Evolutionary conservation across 2,888 invertebrate genomes (phyloP), one percentile per base, ranked within the genome.

Genomic region (Drosophila birchii): DNA sequence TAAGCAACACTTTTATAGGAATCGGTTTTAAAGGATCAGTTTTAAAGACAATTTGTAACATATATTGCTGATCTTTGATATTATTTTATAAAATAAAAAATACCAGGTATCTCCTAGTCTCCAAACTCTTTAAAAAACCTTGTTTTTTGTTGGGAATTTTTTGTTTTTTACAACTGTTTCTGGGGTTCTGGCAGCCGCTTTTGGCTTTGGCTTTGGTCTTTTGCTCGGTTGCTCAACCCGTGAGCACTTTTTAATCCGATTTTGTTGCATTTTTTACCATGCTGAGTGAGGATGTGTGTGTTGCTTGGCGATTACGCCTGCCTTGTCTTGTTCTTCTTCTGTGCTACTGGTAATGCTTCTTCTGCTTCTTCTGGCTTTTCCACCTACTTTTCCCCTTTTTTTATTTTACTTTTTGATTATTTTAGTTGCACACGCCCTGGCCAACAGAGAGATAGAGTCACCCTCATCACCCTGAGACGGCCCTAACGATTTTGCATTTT

Each of bases 211-310:
- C 76, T 71, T 77, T 77, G 77, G 76, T 68, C 73, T 67, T 72
- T 73, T 58, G 75, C 83, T 86, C 80, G 66, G 79, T 68, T 68
- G 77, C 73, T 75, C 85, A 85, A 70, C 80, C 76, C 82, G 68
- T 80, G 79, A 88, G 85, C 89, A 78, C 81, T 80, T 78, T 71
- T 87, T 88, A 86, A 86, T 89, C 85, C 85, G 87, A 86, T 86
- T 86, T 81, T 70, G 80, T 72, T 80, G 82, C 80, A 76, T 80
- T 87, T 84, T 85, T 75, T 73, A 61, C 82, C 72, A 81, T 71
- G 75, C 61, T 78, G 61, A 73, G 58, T 79, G 80, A 41, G 47
- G 61, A 8, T 63, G 62, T 58, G 54, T 76, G 64, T 76, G 70
- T 71, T 63, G 57, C 74, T 56, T 74, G 79, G 75, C 79, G 89